Evolutionary conservation across 2,888 invertebrate genomes (phyloP), one percentile per base, ranked within the genome.

Genomic region (Sturmia bella): DNA sequence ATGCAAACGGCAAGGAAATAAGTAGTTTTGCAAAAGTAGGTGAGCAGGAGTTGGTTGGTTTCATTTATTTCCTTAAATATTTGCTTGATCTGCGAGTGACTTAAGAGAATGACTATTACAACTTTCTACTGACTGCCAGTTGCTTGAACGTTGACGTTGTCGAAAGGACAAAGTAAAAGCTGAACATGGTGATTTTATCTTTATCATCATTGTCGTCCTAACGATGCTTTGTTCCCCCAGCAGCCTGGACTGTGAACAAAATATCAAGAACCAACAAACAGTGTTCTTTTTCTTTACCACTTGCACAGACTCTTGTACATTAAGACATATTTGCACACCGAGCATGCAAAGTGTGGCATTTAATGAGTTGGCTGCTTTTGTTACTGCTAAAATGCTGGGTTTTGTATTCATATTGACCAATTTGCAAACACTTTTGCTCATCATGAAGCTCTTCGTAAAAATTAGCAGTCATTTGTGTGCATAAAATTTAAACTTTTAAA

Each of bases 81-180:
- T 32, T 32, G 32, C 32, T 9, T 32, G 32, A 9, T 32, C 7
- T 32, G 32, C 5, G 9, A 32, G 7, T 32, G 9, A 6, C 32
- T 7, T 6, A 7, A 32, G 32, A 32, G 6, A 45, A 45, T 15
- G 15, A 45, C 17, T 52, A 39, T 3, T 13, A 41, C 45, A 9
- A 37, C 50, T 7, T 64, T 24, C 54, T 63, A 37, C 50, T 59
- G 19, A 48, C 12, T 41, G 45, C 13, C 45, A 54, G 59, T 74
- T 54, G 41, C 41, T 24, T 39, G 27, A 66, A 77, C 77, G 85
- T 80, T 85, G 85, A 81, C 75, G 84, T 48, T 72, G 73, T 63
- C 72, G 76, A 41, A 32, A 24, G 69, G 73, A 64, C 72, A 59
- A 68, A 75, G 54, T 39, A 54, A 61, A 61, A 72, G 66, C 73